A percentile compares a stretch with the other conserved stretches of the same genome.
Conservation (phyloP, 2,797 vertebrate genomes). For the Periophthalmus magnuspinnatus region DNA sequence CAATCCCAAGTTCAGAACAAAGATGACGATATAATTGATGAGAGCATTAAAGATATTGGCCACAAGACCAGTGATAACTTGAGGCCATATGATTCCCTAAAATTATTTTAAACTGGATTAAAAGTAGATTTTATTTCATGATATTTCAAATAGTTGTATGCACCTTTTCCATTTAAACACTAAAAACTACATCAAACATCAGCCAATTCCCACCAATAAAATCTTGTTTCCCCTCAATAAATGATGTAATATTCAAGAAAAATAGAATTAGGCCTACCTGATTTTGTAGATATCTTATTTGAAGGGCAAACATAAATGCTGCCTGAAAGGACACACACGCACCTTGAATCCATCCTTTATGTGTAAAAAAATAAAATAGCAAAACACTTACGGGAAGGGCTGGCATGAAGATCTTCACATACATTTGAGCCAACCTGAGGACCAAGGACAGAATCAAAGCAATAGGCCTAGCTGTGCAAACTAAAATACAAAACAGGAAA, state of each 20-base stretch:
- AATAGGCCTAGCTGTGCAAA: neutral
- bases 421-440: constrained; percentile 84
- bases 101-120: constrained; percentile 25
- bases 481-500: rapidly evolving
- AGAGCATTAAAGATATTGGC: constrained; percentile 85
- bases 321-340: constrained; percentile 55
- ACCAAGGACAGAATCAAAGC: neutral
- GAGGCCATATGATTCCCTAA: constrained; percentile 88
- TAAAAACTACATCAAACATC: neutral
- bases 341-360: neutral
- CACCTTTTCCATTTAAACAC: neutral
- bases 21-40: constrained; percentile 85
- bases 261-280: constrained; percentile 56
- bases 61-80: constrained; percentile 81
- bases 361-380: neutral
- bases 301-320: constrained; percentile 66
- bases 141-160: neutral
- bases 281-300: constrained; percentile 70
- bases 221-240: neutral
- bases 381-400: constrained; percentile 88
- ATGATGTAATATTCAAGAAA: neutral
- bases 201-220: neutral
- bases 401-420: constrained; percentile 90
- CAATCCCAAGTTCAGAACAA: constrained; percentile 81
- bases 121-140: neutral